Percentiles rank a stretch among this genome's conserved stretches.
Conservation (phyloP, 2,888 invertebrate genomes). For the Abrostola tripartita region DNA sequence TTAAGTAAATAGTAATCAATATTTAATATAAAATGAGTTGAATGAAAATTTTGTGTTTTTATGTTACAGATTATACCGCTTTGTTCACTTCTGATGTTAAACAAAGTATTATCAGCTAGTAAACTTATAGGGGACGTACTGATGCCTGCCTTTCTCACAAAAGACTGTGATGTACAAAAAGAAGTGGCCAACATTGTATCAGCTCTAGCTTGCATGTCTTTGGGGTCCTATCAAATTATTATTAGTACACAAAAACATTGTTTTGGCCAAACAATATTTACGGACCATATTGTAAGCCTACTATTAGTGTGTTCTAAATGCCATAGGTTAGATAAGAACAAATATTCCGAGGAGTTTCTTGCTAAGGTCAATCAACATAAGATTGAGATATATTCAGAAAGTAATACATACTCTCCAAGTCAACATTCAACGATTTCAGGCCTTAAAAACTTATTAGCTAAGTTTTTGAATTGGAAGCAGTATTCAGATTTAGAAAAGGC, state of each 20-base stretch:
- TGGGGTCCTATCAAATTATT: slow-evolving; percentile 67
- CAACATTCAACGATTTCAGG: slow-evolving; percentile 66
- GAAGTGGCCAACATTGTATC: slow-evolving; percentile 68
- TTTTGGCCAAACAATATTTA: slow-evolving; percentile 69
- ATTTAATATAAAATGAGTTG: background rate
- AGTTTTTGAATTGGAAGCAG: slow-evolving; percentile 77
- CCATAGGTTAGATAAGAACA: slow-evolving; percentile 57
- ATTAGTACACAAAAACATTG: slow-evolving; percentile 51
- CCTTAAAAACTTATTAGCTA: slow-evolving; percentile 71
- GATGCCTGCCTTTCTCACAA: slow-evolving; percentile 78
- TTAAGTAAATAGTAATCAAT: background rate
- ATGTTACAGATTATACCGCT: slow-evolving; percentile 76
- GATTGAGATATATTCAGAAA: slow-evolving; percentile 63
- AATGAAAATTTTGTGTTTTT: slow-evolving; percentile 6
- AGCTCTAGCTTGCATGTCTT: slow-evolving; percentile 74
- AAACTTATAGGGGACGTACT: slow-evolving; percentile 80
- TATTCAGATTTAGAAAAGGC: slow-evolving; percentile 67
- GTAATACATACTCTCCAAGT: slow-evolving; percentile 56
- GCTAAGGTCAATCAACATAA: slow-evolving; percentile 52
- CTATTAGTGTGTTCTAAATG: slow-evolving; percentile 75
- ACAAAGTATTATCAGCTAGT: slow-evolving; percentile 73
- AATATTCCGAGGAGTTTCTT: slow-evolving; percentile 46
- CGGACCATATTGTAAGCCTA: slow-evolving; percentile 62
- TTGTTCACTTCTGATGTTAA: slow-evolving; percentile 74
- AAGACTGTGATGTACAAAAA: slow-evolving; percentile 69